Evolutionary conservation across 2,797 vertebrate species (phyloP).

Genomic region (Alosa sapidissima): DNA sequence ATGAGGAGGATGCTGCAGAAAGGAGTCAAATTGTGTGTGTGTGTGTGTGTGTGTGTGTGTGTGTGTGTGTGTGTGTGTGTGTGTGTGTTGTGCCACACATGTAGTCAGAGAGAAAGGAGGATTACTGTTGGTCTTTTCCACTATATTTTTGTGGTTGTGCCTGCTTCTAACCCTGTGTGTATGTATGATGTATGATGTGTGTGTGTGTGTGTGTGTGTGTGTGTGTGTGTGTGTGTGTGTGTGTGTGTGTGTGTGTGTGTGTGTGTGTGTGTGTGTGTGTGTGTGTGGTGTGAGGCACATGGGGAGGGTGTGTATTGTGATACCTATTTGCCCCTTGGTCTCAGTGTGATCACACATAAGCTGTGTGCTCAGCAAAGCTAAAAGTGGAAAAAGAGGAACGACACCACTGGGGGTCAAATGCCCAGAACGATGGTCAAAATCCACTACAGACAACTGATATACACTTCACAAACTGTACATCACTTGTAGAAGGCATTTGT

Average conservation of each 20-base stretch:
- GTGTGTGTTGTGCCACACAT: neutral
- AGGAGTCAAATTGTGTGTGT: neutral
- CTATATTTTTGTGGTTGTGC: neutral
- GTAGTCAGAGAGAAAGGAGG: neutral
- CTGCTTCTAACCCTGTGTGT: neutral
- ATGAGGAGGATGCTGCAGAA: neutral
- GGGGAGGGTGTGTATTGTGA: conserved; percentile 9
- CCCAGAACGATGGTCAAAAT: neutral
- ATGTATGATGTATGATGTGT: neutral
- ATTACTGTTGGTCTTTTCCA: neutral
- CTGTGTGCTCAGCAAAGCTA: conserved; percentile 21
- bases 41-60: neutral
- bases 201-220: conserved; percentile 21
- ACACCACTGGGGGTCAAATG: neutral
- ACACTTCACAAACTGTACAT: neutral
- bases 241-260: neutral
- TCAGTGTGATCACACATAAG: conserved; percentile 15
- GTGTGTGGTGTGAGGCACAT: neutral
- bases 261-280: neutral
- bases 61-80: neutral
- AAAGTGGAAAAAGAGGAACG: neutral
- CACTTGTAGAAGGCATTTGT: neutral
- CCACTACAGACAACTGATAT: neutral
- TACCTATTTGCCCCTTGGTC: conserved; percentile 19
- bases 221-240: neutral